A percentile compares a stretch with the other conserved stretches of the same genome.
Evolutionary conservation across 92 coral and sea anemone species (phyloP).

Genomic region (Zoanthus gigantus): DNA sequence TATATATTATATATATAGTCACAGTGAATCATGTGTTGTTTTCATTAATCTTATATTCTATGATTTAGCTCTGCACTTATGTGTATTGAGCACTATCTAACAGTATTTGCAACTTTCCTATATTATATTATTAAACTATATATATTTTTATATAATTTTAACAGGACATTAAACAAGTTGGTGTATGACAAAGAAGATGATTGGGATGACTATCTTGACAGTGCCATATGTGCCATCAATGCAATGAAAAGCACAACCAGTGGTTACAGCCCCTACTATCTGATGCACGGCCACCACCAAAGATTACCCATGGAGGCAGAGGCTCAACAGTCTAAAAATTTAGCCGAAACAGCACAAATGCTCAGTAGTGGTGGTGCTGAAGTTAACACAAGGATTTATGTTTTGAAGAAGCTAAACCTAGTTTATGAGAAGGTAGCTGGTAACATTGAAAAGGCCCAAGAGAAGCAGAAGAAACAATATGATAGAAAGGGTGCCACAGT

Average conservation of each 20-base stretch:
- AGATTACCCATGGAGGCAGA: constrained; percentile 68
- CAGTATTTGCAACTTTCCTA: no score
- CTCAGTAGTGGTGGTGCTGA: background rate
- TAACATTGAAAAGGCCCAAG: constrained; percentile 46
- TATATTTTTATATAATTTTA: no score
- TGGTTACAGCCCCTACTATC: constrained; percentile 70
- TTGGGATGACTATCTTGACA: constrained; percentile 73
- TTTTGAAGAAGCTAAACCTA: background rate
- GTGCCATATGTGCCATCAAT: constrained; percentile 70
- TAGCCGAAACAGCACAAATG: background rate
- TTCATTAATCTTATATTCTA: no score
- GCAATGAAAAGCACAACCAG: constrained; percentile 69
- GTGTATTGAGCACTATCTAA: no score
- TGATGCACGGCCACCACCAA: constrained; percentile 72
- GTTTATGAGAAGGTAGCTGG: background rate
- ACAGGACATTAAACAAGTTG: constrained; percentile 71
- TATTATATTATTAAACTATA: no score
- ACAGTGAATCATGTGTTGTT: background rate
- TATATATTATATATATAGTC: no score
- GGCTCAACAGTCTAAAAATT: background rate
- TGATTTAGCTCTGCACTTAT: no score
- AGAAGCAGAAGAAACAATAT: constrained; percentile 32
- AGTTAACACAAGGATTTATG: background rate
- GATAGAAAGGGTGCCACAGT: background rate
- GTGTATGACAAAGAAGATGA: constrained; percentile 48